Percentiles rank a stretch among this genome's conserved stretches.
Evolutionary conservation across 2,888 invertebrate genomes (phyloP).

Genomic region (Andrena chrysosceles): DNA sequence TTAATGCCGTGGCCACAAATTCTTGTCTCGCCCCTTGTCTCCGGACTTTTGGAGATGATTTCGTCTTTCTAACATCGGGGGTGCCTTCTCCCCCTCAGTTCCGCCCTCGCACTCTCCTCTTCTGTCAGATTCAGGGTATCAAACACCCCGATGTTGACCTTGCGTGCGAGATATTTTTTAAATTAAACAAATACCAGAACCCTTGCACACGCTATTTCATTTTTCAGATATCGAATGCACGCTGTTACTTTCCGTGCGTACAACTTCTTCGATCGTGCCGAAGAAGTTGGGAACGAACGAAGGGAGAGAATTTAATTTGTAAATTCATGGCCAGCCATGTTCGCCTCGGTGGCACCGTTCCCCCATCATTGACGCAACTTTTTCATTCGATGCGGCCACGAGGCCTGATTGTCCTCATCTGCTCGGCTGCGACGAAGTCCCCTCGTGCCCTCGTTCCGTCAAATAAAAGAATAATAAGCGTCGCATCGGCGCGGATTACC

Average conservation of each 20-base stretch:
- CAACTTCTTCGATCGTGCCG: background rate
- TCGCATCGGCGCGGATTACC: conserved; percentile 53
- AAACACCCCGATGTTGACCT: background rate
- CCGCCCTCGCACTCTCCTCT: too few relatives aligned
- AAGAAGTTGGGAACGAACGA: background rate
- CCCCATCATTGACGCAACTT: conserved; percentile 43
- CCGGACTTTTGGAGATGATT: background rate
- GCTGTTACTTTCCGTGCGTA: background rate
- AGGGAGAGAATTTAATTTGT: conserved; percentile 23
- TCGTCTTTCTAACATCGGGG: conserved; percentile 6
- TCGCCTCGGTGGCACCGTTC: conserved; percentile 8
- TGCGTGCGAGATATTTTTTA: too few relatives aligned
- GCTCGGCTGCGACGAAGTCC: conserved; percentile 39
- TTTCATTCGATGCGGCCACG: conserved; percentile 62
- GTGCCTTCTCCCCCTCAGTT: conserved; percentile 2
- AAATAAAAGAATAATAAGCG: conserved; percentile 69
- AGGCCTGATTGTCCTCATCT: conserved; percentile 69
- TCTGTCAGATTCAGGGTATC: background rate
- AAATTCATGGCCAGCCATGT: conserved; percentile 34
- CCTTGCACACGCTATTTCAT: too few relatives aligned
- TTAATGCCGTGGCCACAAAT: conserved; percentile 43
- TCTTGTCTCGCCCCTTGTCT: conserved; percentile 24
- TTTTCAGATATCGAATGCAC: background rate
- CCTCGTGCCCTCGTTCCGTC: conserved; percentile 59
- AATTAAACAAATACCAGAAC: too few relatives aligned